Base-by-base conservation (phyloP, 35 echinoderm and acorn worm species). In the Amphiura filiformis region DNA sequence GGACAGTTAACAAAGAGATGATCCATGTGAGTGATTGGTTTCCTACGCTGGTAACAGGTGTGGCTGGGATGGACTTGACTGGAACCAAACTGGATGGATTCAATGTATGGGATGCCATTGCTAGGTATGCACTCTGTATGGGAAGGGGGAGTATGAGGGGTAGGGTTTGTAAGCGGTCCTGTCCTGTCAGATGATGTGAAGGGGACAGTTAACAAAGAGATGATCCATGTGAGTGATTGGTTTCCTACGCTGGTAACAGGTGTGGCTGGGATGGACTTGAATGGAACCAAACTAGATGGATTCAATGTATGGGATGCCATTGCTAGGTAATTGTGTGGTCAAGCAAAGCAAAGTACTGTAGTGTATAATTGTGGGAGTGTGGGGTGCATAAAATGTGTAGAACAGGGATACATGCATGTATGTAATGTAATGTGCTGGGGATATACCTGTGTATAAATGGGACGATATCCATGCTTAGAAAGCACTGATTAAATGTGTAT, bases 11-110 rank as follows among this genome's bases (percentile, higher is more conserved):
- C 52, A 85, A 78, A 38, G 92, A 89, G 49, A 26, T 94, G 17
- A 94, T 94, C 14, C 92, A 94, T 86, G 87, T 94, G 18, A 89
- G 87, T 90, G 92, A 94, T 40, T 94, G 92, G 92, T 94, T 89
- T 78, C 92, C 92, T 76, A 94, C 92, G 17, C 81, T 94, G n/a
- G 87, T 90, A 0, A 80, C 41, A 79, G 86, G 91, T 13, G 42
- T 93, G 0, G 91, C 91, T 79, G 86, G 86, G 40, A 76, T 52
- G 44, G 44, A 79, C 75, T 23, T 89, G 39, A 49, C 47, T 39
- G 86, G 70, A 47, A 70, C 76, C 0, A 78, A 88, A 28, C 82
- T 93, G 11, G 91, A 93, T 79, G 91, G 91, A 33, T 88, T 77
- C 75, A 89, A 93, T 35, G 56, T 84, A 37, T 93, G 91, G 91